Conservation (phyloP, 2,888 invertebrate genomes). For the Philaethria dido region DNA sequence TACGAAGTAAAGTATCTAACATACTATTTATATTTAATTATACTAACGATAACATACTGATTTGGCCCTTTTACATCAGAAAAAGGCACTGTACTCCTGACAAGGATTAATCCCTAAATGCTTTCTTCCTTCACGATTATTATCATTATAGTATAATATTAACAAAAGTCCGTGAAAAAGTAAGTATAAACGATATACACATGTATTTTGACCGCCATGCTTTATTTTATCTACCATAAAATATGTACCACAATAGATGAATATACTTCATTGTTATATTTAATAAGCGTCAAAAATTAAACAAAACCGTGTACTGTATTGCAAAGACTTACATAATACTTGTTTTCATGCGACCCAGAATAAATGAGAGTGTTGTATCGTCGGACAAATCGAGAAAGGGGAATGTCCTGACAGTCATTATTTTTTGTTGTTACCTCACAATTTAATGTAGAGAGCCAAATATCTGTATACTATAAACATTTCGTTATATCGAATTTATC, state of each 20-base stretch:
- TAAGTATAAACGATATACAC: not conserved
- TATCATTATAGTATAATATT: no score
- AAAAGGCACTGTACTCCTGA: no score
- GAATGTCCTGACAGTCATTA: slow-evolving; percentile 65
- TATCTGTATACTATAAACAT: not conserved
- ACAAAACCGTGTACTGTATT: slow-evolving; percentile 24
- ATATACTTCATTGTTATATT: slow-evolving; percentile 24
- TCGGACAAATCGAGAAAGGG: slow-evolving; percentile 50
- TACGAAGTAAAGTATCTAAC: no score
- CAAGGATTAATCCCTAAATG: no score
- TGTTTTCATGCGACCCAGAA: slow-evolving; percentile 37
- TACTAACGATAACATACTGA: no score
- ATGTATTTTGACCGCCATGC: not conserved
- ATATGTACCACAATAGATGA: slow-evolving; percentile 8
- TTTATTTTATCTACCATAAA: not conserved
- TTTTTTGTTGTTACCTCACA: slow-evolving; percentile 40
- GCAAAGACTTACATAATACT: slow-evolving; percentile 40
- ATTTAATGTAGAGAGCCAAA: not conserved
- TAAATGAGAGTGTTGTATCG: slow-evolving; percentile 30
- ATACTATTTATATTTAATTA: no score
- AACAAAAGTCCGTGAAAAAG: not conserved
- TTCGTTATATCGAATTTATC: not conserved
- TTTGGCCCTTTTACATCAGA: no score
- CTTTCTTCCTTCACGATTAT: no score
- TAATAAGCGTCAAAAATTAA: slow-evolving; percentile 26